Base-by-base conservation (phyloP, 2,888 invertebrate genomes). In the Acrocera orbiculus region DNA sequence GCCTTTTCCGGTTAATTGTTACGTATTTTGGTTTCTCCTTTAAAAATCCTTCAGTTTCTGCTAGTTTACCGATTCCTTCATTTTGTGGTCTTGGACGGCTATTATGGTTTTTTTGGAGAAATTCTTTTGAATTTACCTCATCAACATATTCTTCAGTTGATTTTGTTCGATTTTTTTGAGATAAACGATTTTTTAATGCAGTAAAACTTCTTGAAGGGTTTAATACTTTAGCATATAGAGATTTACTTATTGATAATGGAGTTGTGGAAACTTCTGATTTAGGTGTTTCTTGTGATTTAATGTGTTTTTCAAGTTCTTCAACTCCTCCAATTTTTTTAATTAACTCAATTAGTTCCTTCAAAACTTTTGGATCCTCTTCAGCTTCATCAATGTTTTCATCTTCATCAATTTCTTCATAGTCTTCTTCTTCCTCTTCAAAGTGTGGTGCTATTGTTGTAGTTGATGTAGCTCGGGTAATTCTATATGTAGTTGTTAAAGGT, bases 271-370 rank as follows among this genome's bases (percentile, higher is more conserved):
- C 43, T 26, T 46, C 47, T 15, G 56, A 49, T 7, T 44, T 56
- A 1, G 63, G 61, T 27, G 54, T 54, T 7, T 64, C 67, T 44
- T 69, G 66, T 5, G 64, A 50, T 16, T 65, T 58, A 11, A 85
- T 56, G 40, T 83, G 82, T 48, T 78, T 85, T 54, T 86, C 86
- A 11, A 87, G 54, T 49, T 86, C 79, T 50, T 86, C 86, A 2
- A 87, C 71, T 11, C 87, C 86, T 69, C 83, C 85, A 37, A 82
- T 77, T 70, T 83, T 83, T 53, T 76, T 82, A 42, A 86, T 85
- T 3, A 86, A 65, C 43, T 79, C 77, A 32, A 86, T 76, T 5
- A 86, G 61, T 52, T 86, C 85, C 49, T 85, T 85, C 36, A 85
- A 76, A 1, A 83, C 81, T 44, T 53, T 55, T 0, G 57, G 56